phyloP scores from a whole-genome alignment of 2,113 vertebrate species.

The Reinhardtius hippoglossoides region DNA sequence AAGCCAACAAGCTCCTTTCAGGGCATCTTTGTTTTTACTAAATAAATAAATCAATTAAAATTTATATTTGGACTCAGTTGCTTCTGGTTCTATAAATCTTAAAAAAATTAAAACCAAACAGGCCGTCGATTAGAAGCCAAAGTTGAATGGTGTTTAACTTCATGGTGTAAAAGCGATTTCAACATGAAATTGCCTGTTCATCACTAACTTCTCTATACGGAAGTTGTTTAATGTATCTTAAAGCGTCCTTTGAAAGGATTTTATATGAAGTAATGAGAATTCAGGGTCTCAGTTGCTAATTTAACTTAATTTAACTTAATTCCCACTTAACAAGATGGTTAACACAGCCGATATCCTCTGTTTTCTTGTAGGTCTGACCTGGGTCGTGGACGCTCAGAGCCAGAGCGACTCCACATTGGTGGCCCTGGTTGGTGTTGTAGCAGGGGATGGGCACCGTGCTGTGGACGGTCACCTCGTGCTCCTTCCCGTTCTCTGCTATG shows the following conservation, averaged over 20 bases:
- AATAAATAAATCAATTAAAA: not conserved
- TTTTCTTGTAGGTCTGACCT: constrained; percentile 68
- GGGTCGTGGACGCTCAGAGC: constrained; percentile 78
- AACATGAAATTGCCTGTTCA: too few species aligned
- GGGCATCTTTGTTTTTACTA: not conserved
- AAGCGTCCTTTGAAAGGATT: not conserved
- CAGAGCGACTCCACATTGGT: constrained; percentile 82
- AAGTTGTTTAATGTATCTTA: not conserved
- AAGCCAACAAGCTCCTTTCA: not conserved
- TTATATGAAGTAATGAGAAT: not conserved
- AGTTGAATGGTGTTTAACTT: not conserved
- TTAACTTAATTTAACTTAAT: not conserved
- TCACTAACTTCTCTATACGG: too few species aligned
- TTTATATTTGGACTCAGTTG: not conserved
- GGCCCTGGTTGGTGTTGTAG: constrained; percentile 27
- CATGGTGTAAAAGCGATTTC: not conserved
- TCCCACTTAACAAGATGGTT: too few species aligned
- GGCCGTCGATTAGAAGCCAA: not conserved
- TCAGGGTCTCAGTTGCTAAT: not conserved
- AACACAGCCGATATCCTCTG: not conserved
- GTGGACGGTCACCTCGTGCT: constrained; percentile 81
- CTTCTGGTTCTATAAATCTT: not conserved
- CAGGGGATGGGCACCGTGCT: constrained; percentile 85
- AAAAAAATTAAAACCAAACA: not conserved
- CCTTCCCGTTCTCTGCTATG: constrained; percentile 82